Conservation (phyloP, 2,797 vertebrate genomes). For the Microchirus variegatus region DNA sequence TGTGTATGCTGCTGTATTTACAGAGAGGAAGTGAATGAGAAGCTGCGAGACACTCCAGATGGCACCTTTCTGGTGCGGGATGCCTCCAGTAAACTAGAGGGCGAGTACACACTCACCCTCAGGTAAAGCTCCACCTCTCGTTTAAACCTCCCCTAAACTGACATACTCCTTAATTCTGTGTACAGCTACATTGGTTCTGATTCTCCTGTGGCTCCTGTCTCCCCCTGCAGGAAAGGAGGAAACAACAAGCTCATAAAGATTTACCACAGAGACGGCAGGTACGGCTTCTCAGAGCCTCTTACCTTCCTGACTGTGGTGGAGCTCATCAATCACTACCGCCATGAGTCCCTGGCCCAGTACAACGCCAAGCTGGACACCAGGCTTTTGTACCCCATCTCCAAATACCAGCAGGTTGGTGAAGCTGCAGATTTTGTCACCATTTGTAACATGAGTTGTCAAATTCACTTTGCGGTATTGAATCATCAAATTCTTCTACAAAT, state of each 20-base stretch:
- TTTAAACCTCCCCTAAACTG: background rate
- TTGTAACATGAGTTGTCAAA: background rate
- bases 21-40: slow-evolving; percentile 95
- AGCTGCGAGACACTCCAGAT: slow-evolving; percentile 90
- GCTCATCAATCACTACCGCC: slow-evolving; percentile 92
- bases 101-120: slow-evolving; percentile 93
- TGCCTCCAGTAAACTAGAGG: slow-evolving; percentile 92
- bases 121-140: slow-evolving; percentile 75
- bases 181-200: background rate
- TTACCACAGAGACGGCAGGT: slow-evolving; percentile 87
- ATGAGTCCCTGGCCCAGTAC: slow-evolving; percentile 93
- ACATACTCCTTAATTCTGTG: background rate
- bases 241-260: slow-evolving; percentile 97
- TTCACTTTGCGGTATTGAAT: background rate
- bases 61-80: slow-evolving; percentile 93
- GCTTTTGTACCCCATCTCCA: slow-evolving; percentile 92
- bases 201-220: slow-evolving; percentile 35
- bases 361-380: slow-evolving; percentile 92
- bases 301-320: slow-evolving; percentile 90
- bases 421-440: background rate
- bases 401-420: slow-evolving; percentile 89
- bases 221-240: slow-evolving; percentile 88
- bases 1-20: background rate
- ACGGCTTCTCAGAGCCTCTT: slow-evolving; percentile 93
- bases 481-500: no score